Conservation (phyloP, 2,113 vertebrate species). For the Varanus salvator region DNA sequence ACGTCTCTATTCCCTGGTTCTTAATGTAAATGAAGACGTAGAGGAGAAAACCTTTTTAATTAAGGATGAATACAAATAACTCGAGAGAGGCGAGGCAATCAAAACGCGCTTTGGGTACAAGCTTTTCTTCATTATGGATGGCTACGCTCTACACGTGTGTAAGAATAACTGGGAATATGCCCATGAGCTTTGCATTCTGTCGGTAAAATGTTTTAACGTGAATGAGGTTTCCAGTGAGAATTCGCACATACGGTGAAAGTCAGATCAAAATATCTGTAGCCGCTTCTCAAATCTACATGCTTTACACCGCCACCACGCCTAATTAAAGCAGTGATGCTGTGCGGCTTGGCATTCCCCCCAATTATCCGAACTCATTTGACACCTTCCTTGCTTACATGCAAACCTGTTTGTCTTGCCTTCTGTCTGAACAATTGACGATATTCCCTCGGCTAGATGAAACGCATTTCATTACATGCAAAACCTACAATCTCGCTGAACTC, state of each 20-base stretch:
- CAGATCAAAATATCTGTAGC: neutral
- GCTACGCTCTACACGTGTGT: neutral
- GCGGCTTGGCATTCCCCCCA: neutral
- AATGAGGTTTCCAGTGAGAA: neutral
- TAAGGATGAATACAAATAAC: neutral
- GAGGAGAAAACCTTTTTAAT: neutral
- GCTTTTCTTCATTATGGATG: too few species aligned
- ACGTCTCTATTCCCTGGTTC: neutral
- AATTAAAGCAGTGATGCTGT: neutral
- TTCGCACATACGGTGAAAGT: neutral
- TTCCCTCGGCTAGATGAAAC: neutral
- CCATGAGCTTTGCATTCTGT: neutral
- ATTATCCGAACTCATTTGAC: neutral
- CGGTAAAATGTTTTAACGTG: neutral
- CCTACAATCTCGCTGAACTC: neutral
- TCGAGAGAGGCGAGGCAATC: neutral
- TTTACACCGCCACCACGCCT: neutral
- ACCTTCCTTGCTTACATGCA: neutral
- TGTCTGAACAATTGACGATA: neutral
- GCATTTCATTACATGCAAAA: neutral
- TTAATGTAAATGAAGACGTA: too few species aligned
- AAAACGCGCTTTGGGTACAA: neutral
- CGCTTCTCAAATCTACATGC: too few species aligned
- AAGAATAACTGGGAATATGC: neutral
- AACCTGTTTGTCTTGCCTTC: neutral